These are phyloP conservation scores for Hydropsyche tenuis DNA, from an alignment of 1,140 invertebrate genomes.

Conservation along the genomic window DNA sequence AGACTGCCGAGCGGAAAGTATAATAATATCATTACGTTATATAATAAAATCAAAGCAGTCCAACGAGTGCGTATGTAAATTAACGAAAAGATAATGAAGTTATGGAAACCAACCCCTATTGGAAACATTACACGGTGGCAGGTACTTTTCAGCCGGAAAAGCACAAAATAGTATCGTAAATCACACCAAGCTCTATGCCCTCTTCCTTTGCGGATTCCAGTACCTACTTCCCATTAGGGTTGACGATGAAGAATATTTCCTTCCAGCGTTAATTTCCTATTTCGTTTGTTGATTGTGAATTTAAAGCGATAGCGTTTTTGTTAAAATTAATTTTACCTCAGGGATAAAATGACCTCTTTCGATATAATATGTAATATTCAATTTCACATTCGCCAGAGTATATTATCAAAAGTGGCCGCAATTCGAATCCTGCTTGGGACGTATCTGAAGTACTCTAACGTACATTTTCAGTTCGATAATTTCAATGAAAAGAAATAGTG, in stretches of 20 bases:
- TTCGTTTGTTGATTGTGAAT: neutral
- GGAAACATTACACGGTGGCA: slow-evolving; percentile 4
- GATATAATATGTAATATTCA: too few species aligned
- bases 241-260: slow-evolving; percentile 21
- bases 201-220: neutral
- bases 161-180: slow-evolving; percentile 30
- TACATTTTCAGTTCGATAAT: slow-evolving; percentile 11
- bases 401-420: too few species aligned
- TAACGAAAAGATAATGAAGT: slow-evolving; percentile 11
- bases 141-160: slow-evolving; percentile 27
- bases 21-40: neutral
- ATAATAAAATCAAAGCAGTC: neutral
- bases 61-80: neutral
- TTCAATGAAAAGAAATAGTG: slow-evolving; percentile 17
- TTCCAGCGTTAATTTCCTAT: slow-evolving; percentile 18
- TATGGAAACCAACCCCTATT: slow-evolving; percentile 11
- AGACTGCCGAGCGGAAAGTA: too few species aligned
- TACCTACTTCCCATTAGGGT: slow-evolving; percentile 5
- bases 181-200: slow-evolving; percentile 17
- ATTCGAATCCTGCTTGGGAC: neutral
- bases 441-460: neutral
- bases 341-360: too few species aligned
- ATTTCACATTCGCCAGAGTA: too few species aligned
- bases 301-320: too few species aligned
- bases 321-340: too few species aligned